Conservation (phyloP, 2,797 vertebrate genomes). For the Pseudochromis fuscus region DNA sequence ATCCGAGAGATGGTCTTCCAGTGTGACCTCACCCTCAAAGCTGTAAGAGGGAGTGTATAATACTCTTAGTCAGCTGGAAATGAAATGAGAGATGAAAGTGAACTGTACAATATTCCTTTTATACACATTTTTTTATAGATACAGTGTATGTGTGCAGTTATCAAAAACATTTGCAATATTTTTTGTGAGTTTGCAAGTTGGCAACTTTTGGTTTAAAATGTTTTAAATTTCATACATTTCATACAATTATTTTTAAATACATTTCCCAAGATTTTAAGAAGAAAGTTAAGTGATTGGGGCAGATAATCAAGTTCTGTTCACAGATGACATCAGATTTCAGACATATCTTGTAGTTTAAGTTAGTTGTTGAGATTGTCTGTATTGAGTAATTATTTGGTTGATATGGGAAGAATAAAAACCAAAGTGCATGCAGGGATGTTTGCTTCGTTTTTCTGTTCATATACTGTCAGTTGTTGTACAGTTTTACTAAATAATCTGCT, state of each 20-base stretch:
- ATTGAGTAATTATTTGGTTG: background rate
- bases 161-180: no score
- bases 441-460: no score
- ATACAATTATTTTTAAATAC: background rate
- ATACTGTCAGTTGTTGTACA: no score
- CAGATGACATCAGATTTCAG: background rate
- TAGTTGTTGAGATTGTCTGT: background rate
- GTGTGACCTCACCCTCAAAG: constrained; percentile 98
- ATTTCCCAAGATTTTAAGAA: background rate
- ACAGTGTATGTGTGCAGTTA: background rate
- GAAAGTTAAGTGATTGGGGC: no score
- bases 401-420: background rate
- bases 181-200: no score
- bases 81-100: background rate
- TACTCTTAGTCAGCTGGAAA: background rate
- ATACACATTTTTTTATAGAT: background rate
- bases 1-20: constrained; percentile 95
- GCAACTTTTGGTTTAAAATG: no score
- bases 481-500: background rate
- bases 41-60: constrained; percentile 84
- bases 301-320: background rate
- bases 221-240: background rate
- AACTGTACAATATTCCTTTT: background rate
- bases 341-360: background rate
- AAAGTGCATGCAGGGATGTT: no score